These are phyloP conservation scores for Dendrocincla fuliginosa DNA, from an alignment of 2,797 vertebrate species.

Conservation along the genomic window DNA sequence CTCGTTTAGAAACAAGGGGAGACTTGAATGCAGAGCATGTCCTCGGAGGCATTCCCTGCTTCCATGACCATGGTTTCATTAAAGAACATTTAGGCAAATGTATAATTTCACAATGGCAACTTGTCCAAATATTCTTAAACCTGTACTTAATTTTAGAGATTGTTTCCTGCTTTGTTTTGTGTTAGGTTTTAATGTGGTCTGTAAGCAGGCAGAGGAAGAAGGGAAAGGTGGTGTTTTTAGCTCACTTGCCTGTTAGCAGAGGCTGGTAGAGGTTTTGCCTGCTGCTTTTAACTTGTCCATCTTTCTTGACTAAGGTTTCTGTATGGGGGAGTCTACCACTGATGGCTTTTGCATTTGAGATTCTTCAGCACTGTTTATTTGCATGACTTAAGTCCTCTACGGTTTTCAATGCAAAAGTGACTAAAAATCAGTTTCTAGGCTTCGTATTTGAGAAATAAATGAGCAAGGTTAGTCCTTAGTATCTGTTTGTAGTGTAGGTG, in stretches of 20 bases:
- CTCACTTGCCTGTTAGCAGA: background rate
- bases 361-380: background rate
- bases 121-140: background rate
- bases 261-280: background rate
- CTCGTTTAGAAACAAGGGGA: background rate
- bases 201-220: background rate
- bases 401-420: background rate
- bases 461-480: background rate
- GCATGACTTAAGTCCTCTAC: background rate
- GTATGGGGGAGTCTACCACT: background rate
- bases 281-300: background rate
- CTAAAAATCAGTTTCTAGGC: background rate
- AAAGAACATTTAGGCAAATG: background rate
- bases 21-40: background rate
- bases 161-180: background rate
- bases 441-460: background rate
- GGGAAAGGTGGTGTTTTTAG: background rate
- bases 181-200: background rate
- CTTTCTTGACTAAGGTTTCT: background rate
- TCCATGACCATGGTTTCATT: background rate
- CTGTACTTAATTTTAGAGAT: background rate
- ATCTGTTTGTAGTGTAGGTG: background rate
- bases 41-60: fast-evolving
- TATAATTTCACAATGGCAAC: background rate
- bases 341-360: background rate